Conservation (phyloP, 2,797 vertebrate genomes). For the Babyrousa celebensis region DNA sequence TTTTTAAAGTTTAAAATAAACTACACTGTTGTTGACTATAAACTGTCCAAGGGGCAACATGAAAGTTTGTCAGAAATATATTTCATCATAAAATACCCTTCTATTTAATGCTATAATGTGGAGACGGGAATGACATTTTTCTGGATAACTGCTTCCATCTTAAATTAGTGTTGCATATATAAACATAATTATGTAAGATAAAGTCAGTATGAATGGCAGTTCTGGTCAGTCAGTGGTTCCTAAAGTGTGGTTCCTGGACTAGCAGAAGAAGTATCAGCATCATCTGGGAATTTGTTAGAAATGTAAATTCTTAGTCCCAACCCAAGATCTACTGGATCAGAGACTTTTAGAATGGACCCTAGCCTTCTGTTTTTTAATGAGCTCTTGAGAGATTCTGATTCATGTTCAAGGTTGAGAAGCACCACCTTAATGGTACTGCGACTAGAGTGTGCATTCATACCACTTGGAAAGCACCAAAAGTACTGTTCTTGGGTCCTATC, state of each 20-base stretch:
- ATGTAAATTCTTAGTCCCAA: background rate
- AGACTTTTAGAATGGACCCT: background rate
- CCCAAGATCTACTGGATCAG: background rate
- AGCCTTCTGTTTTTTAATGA: background rate
- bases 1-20: slow-evolving; percentile 43
- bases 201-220: slow-evolving; percentile 3
- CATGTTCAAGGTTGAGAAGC: background rate
- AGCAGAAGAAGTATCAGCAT: background rate
- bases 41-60: background rate
- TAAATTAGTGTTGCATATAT: background rate
- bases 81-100: slow-evolving; percentile 2
- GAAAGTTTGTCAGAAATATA: background rate
- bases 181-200: slow-evolving; percentile 21
- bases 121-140: background rate
- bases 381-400: background rate
- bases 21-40: background rate
- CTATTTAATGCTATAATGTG: background rate
- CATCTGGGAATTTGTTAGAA: background rate
- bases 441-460: background rate
- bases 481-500: background rate
- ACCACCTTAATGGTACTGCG: background rate
- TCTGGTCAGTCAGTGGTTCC: background rate
- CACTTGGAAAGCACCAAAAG: background rate
- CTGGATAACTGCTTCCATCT: background rate
- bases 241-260: background rate